Evolutionary conservation across 2,888 invertebrate genomes (phyloP).

Genomic region (Catocala sponsa): DNA sequence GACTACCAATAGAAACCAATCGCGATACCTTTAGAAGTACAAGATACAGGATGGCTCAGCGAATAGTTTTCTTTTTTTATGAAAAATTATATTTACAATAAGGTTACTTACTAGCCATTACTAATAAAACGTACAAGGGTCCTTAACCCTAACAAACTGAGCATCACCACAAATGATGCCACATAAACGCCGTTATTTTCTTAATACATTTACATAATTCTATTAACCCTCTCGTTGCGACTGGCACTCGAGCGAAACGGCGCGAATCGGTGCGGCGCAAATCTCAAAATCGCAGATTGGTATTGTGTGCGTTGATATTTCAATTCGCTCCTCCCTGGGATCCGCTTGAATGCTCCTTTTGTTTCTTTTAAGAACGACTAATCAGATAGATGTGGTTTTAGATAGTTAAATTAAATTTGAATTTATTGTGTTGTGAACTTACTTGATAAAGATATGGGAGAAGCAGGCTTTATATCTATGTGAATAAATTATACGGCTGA

Average conservation of each 20-base stretch:
- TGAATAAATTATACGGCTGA: too few relatives aligned
- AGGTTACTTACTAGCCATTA: background rate
- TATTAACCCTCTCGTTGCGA: constrained; percentile 55
- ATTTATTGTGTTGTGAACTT: constrained; percentile 1
- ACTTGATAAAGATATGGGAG: background rate
- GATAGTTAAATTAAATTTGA: constrained; percentile 10
- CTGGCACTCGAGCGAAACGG: constrained; percentile 47
- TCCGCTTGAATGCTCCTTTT: constrained; percentile 72
- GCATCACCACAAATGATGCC: constrained; percentile 6
- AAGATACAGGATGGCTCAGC: too few relatives aligned
- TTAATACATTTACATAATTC: constrained; percentile 59
- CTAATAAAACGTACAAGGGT: background rate
- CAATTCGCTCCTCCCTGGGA: constrained; percentile 67
- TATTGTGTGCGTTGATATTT: constrained; percentile 74
- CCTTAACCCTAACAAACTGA: background rate
- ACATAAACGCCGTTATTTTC: constrained; percentile 37
- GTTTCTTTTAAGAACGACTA: constrained; percentile 58
- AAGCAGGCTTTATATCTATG: too few relatives aligned
- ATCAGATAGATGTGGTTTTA: constrained; percentile 58
- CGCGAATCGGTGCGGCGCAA: constrained; percentile 48
- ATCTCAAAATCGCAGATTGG: constrained; percentile 63
- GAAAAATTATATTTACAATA: too few relatives aligned
- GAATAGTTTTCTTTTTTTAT: too few relatives aligned
- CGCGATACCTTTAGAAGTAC: too few relatives aligned
- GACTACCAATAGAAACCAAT: too few relatives aligned